Evolutionary conservation across 2,113 vertebrate genomes (phyloP).

Genomic region (Seriola dumerili): DNA sequence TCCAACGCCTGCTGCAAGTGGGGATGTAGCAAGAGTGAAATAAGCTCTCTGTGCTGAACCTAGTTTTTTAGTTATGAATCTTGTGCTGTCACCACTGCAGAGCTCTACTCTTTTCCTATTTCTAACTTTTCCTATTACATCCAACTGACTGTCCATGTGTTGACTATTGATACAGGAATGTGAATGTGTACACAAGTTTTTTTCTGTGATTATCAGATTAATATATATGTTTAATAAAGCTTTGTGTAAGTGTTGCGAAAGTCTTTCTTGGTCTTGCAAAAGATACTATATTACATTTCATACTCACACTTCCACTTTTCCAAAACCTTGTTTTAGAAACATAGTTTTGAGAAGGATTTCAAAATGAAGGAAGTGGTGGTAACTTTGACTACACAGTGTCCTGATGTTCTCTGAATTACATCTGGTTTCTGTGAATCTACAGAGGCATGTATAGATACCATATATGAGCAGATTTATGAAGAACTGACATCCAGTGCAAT

Average conservation of each 20-base stretch:
- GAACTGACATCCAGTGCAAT: background rate
- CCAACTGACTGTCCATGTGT: background rate
- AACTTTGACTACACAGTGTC: background rate
- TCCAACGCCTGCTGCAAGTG: conserved; percentile 89
- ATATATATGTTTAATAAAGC: conserved; percentile 68
- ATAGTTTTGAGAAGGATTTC: conserved; percentile 31
- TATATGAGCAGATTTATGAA: background rate
- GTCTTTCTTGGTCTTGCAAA: conserved; percentile 23
- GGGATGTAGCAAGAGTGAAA: conserved; percentile 90
- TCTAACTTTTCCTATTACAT: background rate
- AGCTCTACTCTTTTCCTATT: conserved; percentile 15
- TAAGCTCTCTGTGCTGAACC: conserved; percentile 88
- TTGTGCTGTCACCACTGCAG: conserved; percentile 12
- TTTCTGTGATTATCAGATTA: conserved; percentile 9
- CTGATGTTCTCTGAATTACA: background rate
- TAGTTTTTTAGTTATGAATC: background rate
- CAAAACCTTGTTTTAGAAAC: conserved; percentile 30
- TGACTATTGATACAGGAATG: conserved; percentile 20
- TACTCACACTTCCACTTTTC: conserved; percentile 50
- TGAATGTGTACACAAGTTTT: conserved; percentile 19
- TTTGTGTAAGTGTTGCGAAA: conserved; percentile 41
- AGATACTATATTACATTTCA: background rate
- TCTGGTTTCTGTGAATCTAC: background rate
- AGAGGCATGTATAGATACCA: too few relatives aligned
- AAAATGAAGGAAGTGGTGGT: conserved; percentile 58